Conservation (phyloP, 2,113 vertebrate species). For the Todiramphus saurophagus region DNA sequence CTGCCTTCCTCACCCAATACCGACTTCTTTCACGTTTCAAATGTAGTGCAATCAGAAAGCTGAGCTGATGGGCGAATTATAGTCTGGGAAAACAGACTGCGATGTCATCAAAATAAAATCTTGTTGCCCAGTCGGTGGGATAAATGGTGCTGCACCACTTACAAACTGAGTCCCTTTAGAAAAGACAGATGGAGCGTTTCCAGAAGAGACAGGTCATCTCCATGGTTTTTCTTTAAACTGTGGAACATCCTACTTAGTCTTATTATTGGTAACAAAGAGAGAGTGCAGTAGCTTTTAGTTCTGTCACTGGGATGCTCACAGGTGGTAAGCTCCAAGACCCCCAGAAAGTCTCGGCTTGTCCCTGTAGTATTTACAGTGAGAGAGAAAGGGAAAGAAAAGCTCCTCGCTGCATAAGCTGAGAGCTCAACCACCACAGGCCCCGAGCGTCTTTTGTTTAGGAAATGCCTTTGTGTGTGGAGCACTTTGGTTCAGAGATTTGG, state of each 20-base stretch:
- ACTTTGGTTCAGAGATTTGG: background rate
- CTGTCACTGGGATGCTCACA: background rate
- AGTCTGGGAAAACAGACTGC: background rate
- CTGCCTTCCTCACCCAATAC: background rate
- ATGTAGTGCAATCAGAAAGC: background rate
- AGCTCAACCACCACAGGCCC: background rate
- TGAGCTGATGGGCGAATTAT: background rate
- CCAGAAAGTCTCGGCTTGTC: background rate
- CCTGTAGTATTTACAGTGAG: background rate
- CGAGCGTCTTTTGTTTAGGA: background rate
- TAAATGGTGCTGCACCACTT: background rate
- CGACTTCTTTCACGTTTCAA: background rate
- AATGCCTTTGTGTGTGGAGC: background rate
- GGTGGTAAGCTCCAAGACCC: background rate
- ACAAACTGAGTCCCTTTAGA: background rate
- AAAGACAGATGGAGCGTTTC: background rate
- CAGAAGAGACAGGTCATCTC: background rate
- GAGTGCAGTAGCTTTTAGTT: background rate
- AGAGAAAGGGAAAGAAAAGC: background rate
- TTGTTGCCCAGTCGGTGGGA: background rate
- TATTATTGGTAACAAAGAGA: background rate
- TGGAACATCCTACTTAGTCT: background rate
- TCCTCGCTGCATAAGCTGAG: background rate
- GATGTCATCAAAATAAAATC: background rate
- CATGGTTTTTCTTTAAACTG: background rate